Percentiles rank a stretch among this genome's conserved stretches.
Conservation (phyloP, 2,113 vertebrate genomes). For the Eulemur rufifrons region DNA sequence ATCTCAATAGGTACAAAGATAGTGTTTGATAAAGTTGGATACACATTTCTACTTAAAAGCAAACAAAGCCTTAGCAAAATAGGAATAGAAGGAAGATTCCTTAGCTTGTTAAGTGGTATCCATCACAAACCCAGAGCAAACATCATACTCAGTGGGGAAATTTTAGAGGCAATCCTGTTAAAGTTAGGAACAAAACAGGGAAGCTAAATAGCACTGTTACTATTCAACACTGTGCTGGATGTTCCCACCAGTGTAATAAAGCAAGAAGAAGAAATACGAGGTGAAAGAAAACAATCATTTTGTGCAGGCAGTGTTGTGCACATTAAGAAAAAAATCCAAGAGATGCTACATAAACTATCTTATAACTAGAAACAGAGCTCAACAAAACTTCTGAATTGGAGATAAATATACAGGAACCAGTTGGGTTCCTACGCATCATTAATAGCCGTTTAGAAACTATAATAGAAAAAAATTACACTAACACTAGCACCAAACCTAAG, state of each 20-base stretch:
- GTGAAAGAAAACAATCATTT: neutral
- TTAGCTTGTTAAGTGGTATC: neutral
- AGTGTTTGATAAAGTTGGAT: neutral
- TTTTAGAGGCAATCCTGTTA: neutral
- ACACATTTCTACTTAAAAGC: slow-evolving; percentile 17
- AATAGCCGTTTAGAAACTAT: slow-evolving; percentile 26
- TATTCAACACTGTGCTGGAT: neutral
- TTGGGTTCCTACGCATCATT: neutral
- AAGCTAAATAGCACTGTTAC: neutral
- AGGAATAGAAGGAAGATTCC: neutral
- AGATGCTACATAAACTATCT: neutral
- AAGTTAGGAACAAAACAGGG: neutral
- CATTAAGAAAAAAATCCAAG: neutral
- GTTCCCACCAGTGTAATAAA: neutral
- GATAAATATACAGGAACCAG: neutral
- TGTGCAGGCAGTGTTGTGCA: neutral
- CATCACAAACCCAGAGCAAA: neutral
- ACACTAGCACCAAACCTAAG: neutral
- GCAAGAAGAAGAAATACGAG: neutral
- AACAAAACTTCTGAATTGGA: neutral
- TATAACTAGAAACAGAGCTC: neutral
- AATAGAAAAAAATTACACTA: neutral
- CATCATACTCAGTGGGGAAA: neutral
- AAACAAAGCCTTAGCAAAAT: neutral
- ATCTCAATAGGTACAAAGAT: neutral